These are phyloP conservation scores for Aporrectodea caliginosa DNA, from an alignment of 1,140 invertebrate species.

Conservation along the genomic window DNA sequence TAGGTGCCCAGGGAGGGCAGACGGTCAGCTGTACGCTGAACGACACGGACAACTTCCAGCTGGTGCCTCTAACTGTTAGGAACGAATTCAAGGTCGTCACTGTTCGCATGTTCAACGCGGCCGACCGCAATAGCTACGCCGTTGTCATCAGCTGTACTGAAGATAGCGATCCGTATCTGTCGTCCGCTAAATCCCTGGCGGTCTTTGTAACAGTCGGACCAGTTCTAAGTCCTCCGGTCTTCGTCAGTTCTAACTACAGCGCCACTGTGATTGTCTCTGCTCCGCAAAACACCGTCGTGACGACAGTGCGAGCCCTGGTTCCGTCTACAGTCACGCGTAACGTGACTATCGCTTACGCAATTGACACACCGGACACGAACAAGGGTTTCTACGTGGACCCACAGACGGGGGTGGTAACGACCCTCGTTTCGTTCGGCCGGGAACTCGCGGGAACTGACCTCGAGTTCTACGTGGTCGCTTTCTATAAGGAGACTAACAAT, in stretches of 20 bases:
- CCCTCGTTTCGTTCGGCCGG: not conserved
- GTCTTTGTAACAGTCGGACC: not conserved
- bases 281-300: conserved; percentile 17
- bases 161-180: conserved; percentile 8
- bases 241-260: conserved; percentile 2
- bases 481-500: not conserved
- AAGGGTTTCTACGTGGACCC: not conserved
- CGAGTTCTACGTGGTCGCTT: not conserved
- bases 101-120: not conserved
- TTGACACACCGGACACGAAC: conserved; percentile 22
- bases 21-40: not conserved
- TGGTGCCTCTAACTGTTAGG: not conserved
- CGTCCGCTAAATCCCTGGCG: no score
- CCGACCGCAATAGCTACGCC: not conserved
- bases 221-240: conserved; percentile 12
- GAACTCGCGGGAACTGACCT: not conserved
- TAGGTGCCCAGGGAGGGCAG: not conserved
- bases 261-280: conserved; percentile 34
- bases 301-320: conserved; percentile 35
- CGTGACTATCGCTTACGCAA: conserved; percentile 4
- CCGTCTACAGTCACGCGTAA: conserved; percentile 35
- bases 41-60: conserved; percentile 4
- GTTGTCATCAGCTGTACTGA: not conserved
- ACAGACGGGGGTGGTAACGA: not conserved
- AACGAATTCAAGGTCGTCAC: conserved; percentile 16